phyloP scores from a whole-genome alignment of 2,888 invertebrate species.

The Athetis lepigone region DNA sequence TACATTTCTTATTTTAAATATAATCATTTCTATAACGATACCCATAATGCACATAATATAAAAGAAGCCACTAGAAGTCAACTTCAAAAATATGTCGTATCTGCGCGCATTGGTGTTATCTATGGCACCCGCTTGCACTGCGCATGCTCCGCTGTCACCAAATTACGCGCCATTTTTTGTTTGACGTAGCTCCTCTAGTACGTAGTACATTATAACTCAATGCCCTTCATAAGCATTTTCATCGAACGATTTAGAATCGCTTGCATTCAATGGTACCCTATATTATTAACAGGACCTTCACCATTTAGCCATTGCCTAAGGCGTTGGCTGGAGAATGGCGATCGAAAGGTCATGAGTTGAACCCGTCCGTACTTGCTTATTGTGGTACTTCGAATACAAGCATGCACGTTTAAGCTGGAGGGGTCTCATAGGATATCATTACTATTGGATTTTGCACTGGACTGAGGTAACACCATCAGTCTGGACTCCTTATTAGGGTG shows the following conservation, averaged over 20 bases:
- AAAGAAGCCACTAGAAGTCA: too few species aligned
- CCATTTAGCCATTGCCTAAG: slow-evolving; percentile 30
- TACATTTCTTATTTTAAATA: too few species aligned
- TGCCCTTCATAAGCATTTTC: background rate
- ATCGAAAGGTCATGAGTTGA: slow-evolving; percentile 47
- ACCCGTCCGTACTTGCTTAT: slow-evolving; percentile 30
- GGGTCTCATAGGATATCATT: slow-evolving; percentile 8
- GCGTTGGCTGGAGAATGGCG: slow-evolving; percentile 47
- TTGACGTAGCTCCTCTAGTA: too few species aligned
- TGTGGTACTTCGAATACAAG: slow-evolving; percentile 27
- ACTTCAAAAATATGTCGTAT: too few species aligned
- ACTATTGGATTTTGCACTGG: background rate
- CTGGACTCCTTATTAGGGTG: background rate
- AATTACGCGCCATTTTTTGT: too few species aligned
- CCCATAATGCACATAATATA: too few species aligned
- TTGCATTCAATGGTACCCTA: background rate
- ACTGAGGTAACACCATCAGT: background rate
- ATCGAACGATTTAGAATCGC: background rate
- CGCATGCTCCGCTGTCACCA: too few species aligned
- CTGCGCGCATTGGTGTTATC: too few species aligned
- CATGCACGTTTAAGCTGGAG: slow-evolving; percentile 12
- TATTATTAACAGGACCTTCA: slow-evolving; percentile 8
- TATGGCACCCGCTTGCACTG: too few species aligned
- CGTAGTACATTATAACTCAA: too few species aligned
- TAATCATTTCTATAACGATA: too few species aligned